These are phyloP conservation scores for Antidorcas marsupialis DNA, from an alignment of 2,113 vertebrate species.

Conservation along the genomic window DNA sequence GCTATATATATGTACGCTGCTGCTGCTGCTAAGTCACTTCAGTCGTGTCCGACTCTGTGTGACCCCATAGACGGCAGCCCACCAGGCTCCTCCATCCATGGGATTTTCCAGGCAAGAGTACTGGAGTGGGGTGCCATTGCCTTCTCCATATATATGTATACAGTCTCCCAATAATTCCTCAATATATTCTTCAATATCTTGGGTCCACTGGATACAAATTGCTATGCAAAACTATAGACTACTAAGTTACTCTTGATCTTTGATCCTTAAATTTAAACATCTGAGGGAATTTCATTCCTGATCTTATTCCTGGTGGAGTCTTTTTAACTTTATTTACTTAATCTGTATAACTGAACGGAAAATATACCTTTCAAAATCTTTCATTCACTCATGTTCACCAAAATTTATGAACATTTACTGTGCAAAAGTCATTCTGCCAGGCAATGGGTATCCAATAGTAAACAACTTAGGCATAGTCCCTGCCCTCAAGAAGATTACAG, in stretches of 20 bases:
- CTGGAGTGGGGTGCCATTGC: too few relatives aligned
- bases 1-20: background rate
- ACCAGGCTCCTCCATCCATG: too few relatives aligned
- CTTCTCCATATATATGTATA: background rate
- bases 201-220: background rate
- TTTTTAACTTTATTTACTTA: background rate
- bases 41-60: too few relatives aligned
- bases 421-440: background rate
- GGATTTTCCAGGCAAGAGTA: too few relatives aligned
- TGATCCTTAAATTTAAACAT: background rate
- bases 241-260: background rate
- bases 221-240: background rate
- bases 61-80: too few relatives aligned
- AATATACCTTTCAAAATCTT: background rate
- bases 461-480: background rate
- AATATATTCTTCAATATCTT: background rate
- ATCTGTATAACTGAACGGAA: background rate
- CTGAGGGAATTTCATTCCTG: background rate
- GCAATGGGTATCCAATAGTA: background rate
- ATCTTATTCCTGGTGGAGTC: background rate
- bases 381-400: background rate
- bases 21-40: too few relatives aligned
- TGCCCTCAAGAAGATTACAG: background rate
- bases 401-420: background rate
- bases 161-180: too few relatives aligned